Conservation (phyloP, 2,888 invertebrate genomes). For the Trichopria drosophilae region DNA sequence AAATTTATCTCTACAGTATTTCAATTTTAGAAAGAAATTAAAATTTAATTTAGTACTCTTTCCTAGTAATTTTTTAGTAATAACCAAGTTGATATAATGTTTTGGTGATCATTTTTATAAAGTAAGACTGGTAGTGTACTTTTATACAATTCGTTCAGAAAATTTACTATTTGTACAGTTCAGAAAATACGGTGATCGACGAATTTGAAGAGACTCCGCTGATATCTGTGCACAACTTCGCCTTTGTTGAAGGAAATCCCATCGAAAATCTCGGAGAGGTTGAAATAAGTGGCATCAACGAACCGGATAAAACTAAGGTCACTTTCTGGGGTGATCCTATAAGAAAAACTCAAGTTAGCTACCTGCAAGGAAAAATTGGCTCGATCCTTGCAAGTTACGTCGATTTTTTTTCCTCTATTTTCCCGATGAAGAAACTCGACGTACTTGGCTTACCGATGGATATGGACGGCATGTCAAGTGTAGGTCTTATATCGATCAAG, state of each 20-base stretch:
- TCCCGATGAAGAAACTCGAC: conserved; percentile 44
- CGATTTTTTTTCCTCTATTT: conserved; percentile 39
- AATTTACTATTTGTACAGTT: conserved; percentile 25
- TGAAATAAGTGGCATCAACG: conserved; percentile 23
- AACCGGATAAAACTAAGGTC: conserved; percentile 4
- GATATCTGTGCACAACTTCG: conserved; percentile 66
- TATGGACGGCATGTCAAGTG: conserved; percentile 35
- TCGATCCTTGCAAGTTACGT: conserved; percentile 32
- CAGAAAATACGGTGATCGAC: conserved; percentile 35
- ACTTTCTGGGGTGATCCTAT: conserved; percentile 33
- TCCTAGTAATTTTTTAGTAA: no score
- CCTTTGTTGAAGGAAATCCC: conserved; percentile 51
- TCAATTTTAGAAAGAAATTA: no score
- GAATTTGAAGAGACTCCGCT: conserved; percentile 47
- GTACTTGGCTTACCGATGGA: conserved; percentile 41
- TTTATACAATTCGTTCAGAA: no score
- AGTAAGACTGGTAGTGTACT: no score
- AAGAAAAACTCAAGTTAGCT: conserved; percentile 34
- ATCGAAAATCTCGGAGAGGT: conserved; percentile 34
- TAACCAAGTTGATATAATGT: no score
- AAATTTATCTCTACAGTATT: no score
- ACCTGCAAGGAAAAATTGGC: conserved; percentile 41
- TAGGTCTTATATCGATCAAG: conserved; percentile 46
- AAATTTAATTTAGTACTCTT: no score
- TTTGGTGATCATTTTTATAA: no score